These are phyloP conservation scores for Drosophila rubida DNA, from an alignment of 2,888 invertebrate species.

Conservation along the genomic window DNA sequence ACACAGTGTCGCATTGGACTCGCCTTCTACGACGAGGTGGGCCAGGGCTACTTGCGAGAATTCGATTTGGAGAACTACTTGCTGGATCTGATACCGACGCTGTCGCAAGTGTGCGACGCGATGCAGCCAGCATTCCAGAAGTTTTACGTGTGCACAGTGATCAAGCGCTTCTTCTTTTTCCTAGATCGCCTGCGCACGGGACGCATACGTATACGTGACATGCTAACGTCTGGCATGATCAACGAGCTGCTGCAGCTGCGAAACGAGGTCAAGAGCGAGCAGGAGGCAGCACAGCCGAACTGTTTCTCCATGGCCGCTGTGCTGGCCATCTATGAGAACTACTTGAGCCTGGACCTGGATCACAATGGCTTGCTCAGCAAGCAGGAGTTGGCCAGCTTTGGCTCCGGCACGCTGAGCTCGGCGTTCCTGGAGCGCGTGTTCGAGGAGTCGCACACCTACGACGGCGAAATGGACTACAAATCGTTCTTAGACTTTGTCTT, in stretches of 20 bases:
- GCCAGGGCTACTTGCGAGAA: conserved; percentile 95
- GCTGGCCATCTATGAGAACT: conserved; percentile 96
- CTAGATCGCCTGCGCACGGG: conserved; percentile 95
- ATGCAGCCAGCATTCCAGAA: conserved; percentile 97
- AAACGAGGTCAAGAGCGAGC: conserved; percentile 91
- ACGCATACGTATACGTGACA: conserved; percentile 94
- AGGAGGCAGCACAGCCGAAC: conserved; percentile 92
- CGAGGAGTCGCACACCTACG: conserved; percentile 97
- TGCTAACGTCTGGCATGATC: conserved; percentile 91
- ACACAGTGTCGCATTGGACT: conserved; percentile 97
- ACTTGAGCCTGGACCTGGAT: conserved; percentile 96
- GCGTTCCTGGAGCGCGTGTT: conserved; percentile 97
- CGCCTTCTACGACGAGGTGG: conserved; percentile 96
- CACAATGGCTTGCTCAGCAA: conserved; percentile 98
- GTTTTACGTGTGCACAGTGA: conserved; percentile 98
- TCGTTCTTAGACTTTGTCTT: conserved; percentile 97
- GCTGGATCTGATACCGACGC: conserved; percentile 95
- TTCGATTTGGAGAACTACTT: conserved; percentile 98
- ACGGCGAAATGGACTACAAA: conserved; percentile 98
- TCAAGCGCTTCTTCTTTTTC: conserved; percentile 98
- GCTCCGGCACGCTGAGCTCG: conserved; percentile 95
- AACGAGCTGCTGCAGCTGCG: conserved; percentile 96
- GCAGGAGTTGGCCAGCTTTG: conserved; percentile 94
- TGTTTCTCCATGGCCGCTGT: conserved; percentile 97
- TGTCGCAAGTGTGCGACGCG: conserved; percentile 95